Evolutionary conservation across 2,113 vertebrate species (phyloP).

Genomic region (Poeciliopsis prolifica): DNA sequence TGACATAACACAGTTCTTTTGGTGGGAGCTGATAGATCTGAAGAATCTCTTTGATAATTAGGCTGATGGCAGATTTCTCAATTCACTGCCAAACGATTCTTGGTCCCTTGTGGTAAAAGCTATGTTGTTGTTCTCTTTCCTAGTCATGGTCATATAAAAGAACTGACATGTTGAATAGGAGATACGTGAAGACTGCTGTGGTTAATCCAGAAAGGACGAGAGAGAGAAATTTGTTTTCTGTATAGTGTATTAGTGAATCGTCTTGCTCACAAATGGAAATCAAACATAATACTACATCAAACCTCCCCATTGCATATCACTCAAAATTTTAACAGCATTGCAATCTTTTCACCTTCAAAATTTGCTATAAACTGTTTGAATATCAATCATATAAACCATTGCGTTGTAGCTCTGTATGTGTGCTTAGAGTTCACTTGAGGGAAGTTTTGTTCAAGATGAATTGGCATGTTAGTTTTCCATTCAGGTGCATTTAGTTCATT

Average conservation of each 20-base stretch:
- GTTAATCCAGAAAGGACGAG: slow-evolving; percentile 69
- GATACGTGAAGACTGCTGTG: slow-evolving; percentile 68
- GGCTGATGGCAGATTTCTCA: slow-evolving; percentile 58
- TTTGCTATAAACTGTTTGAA: no score
- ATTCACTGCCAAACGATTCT: slow-evolving; percentile 56
- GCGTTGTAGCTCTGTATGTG: no score
- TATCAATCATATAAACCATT: no score
- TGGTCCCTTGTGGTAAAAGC: slow-evolving; percentile 58
- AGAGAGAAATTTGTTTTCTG: slow-evolving; percentile 61
- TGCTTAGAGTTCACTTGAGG: no score
- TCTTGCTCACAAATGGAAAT: slow-evolving; percentile 63
- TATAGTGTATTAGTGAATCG: slow-evolving; percentile 65
- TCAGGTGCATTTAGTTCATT: no score
- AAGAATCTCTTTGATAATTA: slow-evolving; percentile 62
- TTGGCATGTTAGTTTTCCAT: no score
- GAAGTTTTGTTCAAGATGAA: no score
- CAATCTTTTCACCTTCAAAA: slow-evolving; percentile 36
- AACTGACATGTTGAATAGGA: slow-evolving; percentile 52
- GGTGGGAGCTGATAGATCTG: slow-evolving; percentile 34
- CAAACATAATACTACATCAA: slow-evolving; percentile 43
- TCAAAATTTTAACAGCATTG: slow-evolving; percentile 47
- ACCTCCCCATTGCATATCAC: slow-evolving; percentile 46
- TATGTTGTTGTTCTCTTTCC: slow-evolving; percentile 8
- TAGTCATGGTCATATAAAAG: slow-evolving; percentile 75
- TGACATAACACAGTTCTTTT: slow-evolving; percentile 36